Base-by-base conservation (phyloP, 2,113 vertebrate genomes). In the Limnothrissa miodon region DNA sequence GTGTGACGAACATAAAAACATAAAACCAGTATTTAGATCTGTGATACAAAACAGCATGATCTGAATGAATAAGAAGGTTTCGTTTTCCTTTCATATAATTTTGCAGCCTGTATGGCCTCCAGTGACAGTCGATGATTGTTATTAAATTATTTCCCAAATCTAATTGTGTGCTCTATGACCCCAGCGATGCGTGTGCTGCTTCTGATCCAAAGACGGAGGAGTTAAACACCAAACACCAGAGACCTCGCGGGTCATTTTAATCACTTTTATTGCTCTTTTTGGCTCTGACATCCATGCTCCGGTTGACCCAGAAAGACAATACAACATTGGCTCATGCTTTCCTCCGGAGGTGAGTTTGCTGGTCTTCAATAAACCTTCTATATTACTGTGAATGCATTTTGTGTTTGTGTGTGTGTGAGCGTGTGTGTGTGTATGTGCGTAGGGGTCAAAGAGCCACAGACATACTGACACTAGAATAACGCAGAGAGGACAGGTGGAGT, bases 211-310 rank as follows among this genome's bases (percentile, higher is more conserved):
- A 33, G 33, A 15, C 29, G 36, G 66, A 39, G 33, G 66, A 74
- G 66, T 74, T 29, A 15, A 74, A 33, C 25, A 33, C 33, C 33
- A 36, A 74, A 36, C 66, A 19, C n/a, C 66, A 36, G 66, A 36
- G 66, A 74, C 66, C 66, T 39, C 15, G 29, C 11, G 15, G 66
- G 66, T 74, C 66, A 74, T 74, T 74, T 62, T 74, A 74, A 74
- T 74, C 66, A 36, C 11, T 36, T 13, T 74, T 74, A 74, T 74
- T 74, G 66, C 11, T 4, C 66, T 17, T 74, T 33, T 74, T 10
- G 10, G 25, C 59, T 25, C 66, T 17, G 29, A 39, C 66, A 33
- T 33, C 66, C 15, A 74, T 74, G 66, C 66, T 74, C 15, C 5
- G 66, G 66, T 13, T 15, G 29, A 36, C 66, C 66, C 29, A 33